Evolutionary conservation across 2,888 invertebrate species (phyloP).

Genomic region (Stratiomys singularior): DNA sequence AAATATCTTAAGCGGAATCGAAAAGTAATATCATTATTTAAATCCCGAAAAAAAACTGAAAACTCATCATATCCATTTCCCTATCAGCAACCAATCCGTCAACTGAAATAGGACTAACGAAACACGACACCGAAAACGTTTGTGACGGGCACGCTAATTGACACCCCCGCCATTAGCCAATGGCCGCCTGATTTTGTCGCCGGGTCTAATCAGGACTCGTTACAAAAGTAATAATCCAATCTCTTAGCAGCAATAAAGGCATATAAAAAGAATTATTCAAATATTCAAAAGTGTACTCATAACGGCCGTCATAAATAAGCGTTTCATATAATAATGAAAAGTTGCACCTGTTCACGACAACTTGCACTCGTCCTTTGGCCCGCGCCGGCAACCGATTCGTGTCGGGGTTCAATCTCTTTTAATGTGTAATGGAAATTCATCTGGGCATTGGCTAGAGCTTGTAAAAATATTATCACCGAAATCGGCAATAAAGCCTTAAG

Average conservation of each 20-base stretch:
- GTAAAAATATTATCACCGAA: slow-evolving; percentile 25
- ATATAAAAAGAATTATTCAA: slow-evolving; percentile 31
- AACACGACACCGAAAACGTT: slow-evolving; percentile 13
- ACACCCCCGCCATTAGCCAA: slow-evolving; percentile 23
- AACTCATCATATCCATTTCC: too few relatives aligned
- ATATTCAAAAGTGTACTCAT: slow-evolving; percentile 27
- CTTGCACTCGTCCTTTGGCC: not conserved
- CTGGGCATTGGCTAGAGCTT: slow-evolving; percentile 18
- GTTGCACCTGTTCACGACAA: slow-evolving; percentile 40
- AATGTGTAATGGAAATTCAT: slow-evolving; percentile 27
- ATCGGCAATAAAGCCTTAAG: slow-evolving; percentile 16
- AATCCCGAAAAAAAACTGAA: too few relatives aligned
- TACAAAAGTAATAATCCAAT: slow-evolving; percentile 30
- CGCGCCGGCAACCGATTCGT: not conserved
- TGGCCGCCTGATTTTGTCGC: slow-evolving; percentile 35
- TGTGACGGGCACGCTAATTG: slow-evolving; percentile 29
- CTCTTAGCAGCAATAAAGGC: slow-evolving; percentile 19
- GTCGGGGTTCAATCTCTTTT: slow-evolving; percentile 13
- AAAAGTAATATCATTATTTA: too few relatives aligned
- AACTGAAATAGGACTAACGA: slow-evolving; percentile 21
- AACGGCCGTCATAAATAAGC: slow-evolving; percentile 32
- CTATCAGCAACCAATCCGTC: not conserved
- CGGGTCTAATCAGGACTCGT: not conserved
- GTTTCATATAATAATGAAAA: slow-evolving; percentile 39
- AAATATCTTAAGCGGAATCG: too few relatives aligned